Evolutionary conservation across 2,888 invertebrate species (phyloP), one percentile per base, ranked within the genome.

Genomic region (Brachypterus glaber): DNA sequence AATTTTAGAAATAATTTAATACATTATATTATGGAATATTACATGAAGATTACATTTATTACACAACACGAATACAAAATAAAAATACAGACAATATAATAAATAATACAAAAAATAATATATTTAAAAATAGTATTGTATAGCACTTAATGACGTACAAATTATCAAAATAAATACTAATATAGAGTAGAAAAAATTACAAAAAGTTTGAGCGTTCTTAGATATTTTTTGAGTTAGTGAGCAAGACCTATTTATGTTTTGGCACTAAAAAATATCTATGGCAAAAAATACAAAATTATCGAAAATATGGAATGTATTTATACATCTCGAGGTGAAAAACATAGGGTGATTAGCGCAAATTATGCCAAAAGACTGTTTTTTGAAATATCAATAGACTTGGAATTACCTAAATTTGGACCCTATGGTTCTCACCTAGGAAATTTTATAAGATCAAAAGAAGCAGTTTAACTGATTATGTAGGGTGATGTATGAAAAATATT

Each of bases 11-110:
- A 27, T 27, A 27, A 27, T 27, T 27, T 27, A 27, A 27, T 45
- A 45, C 45, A 44, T 37, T 37, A 35, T 45, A 45, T 41, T 41
- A 36, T 41, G 39, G 31, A n/a, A 4, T 5, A 27, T 9, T 9
- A 9, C 27, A 27, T 27, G 12, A 11, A 13, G 12, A 9, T 27
- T 27, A 27, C 27, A 27, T 13, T n/a, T 27, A 27, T 27, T 5
- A 9, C 51, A 53, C 53, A 47, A 53, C 53, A 52, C 44, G 49
- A 50, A 50, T 51, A 51, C 49, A 54, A 52, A 48, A 51, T 42
- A 42, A 39, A 41, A 48, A 42, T 49, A 50, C 46, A 52, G 47
- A 49, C 52, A n/a, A 51, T 37, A 41, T 38, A 32, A 39, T 42
- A 37, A 45, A 33, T 42, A 48, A 53, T 49, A 50, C 45, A 50